A percentile compares a stretch with the other conserved stretches of the same genome.
Evolutionary conservation across 35 echinoderm and acorn worm species (phyloP).

Genomic region (Patiria miniata): DNA sequence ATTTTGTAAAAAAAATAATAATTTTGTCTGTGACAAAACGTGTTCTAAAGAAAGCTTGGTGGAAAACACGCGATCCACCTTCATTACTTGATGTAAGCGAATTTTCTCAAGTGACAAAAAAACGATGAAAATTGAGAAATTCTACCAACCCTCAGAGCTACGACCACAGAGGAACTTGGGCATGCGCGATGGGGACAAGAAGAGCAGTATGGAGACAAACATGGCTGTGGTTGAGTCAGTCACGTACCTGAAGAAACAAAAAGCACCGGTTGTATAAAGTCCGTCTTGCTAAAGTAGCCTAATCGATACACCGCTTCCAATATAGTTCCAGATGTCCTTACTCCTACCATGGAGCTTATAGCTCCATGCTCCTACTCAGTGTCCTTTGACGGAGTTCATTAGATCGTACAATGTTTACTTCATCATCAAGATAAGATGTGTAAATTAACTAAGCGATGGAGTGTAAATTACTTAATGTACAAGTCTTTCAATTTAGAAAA

Average conservation of each 20-base stretch:
- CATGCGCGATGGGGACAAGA: conserved; percentile 63
- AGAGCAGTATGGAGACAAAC: conserved; percentile 52
- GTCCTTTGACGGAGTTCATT: too few relatives aligned
- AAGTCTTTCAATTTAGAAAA: too few relatives aligned
- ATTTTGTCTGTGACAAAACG: background rate
- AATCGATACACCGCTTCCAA: background rate
- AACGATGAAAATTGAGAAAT: background rate
- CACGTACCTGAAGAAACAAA: conserved; percentile 50
- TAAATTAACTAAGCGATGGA: too few relatives aligned
- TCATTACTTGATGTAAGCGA: too few relatives aligned
- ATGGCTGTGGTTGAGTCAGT: conserved; percentile 71
- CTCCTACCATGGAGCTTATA: background rate
- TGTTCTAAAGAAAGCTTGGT: background rate
- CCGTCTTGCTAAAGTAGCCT: background rate
- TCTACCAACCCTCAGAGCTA: background rate
- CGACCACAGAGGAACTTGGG: conserved; percentile 58
- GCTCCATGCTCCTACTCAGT: background rate
- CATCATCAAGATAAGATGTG: too few relatives aligned
- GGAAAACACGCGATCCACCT: background rate
- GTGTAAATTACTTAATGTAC: too few relatives aligned
- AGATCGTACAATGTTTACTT: too few relatives aligned
- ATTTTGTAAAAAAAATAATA: too few relatives aligned
- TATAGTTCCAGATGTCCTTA: background rate
- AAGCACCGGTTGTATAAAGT: background rate
- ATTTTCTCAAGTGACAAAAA: background rate